Base-by-base conservation (phyloP, 2,888 invertebrate genomes). In the Herminia tarsipennalis region DNA sequence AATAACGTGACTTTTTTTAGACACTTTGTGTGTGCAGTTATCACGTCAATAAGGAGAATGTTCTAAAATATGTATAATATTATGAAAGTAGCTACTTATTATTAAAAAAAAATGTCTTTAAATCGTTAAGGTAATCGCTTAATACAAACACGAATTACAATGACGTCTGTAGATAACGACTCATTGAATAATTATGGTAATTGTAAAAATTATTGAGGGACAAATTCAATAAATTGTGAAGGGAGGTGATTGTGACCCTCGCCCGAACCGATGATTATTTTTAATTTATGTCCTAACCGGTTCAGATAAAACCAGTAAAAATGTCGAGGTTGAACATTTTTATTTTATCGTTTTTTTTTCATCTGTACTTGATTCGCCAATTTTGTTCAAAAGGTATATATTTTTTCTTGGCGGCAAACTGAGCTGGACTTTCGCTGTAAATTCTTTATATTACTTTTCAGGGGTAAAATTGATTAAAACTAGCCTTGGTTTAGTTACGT, bases 111-210 rank as follows among this genome's bases (percentile, higher is more conserved):
- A n/a, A n/a, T n/a, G n/a, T n/a, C n/a, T n/a, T n/a, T n/a, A n/a
- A n/a, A n/a, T 47, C 55, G 60, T 55, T 68, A 69, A 72, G 67
- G 48, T 59, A 68, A 72, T 52, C 21, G 4, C 25, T 12, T 63
- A 47, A 41, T 45, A 48, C 39, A 48, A 40, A 57, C 45, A 38
- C 48, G 49, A 61, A 54, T 63, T 54, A 55, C 51, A 66, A 64
- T 58, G 65, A 62, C 56, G 67, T 62, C 68, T 65, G 40, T 33
- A 73, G 75, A 79, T 78, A 78, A 80, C 80, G 84, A 76, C 62
- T 76, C 83, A 83, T 86, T 85, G 82, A 86, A 85, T 85, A 83
- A 86, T 86, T 86, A 86, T 85, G 83, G 76, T 86, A 85, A 85
- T 85, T 81, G 73, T 59, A 73, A 75, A 76, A 79, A 82, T 72